Evolutionary conservation across 1,140 invertebrate genomes (phyloP).

Genomic region (Episyrphus balteatus): DNA sequence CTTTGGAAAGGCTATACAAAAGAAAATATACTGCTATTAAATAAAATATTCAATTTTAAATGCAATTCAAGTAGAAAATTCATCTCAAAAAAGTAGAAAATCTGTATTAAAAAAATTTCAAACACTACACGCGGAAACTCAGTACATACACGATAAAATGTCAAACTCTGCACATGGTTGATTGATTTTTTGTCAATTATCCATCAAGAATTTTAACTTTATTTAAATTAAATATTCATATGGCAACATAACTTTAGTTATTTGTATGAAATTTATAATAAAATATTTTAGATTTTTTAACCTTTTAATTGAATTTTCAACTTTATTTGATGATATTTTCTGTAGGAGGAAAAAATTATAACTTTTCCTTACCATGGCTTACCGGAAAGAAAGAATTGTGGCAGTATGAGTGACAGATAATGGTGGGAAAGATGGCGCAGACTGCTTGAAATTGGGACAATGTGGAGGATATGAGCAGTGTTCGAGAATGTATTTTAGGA

Average conservation of each 20-base stretch:
- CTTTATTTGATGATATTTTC: slow-evolving; percentile 1
- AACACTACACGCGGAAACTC: background rate
- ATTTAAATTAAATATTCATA: background rate
- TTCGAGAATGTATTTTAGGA: background rate
- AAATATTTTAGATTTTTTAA: slow-evolving; percentile 1
- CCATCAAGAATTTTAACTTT: background rate
- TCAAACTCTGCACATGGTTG: slow-evolving; percentile 1
- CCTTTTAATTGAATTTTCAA: slow-evolving; percentile 4
- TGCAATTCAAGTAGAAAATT: background rate
- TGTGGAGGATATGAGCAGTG: background rate
- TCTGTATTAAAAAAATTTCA: background rate
- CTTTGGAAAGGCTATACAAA: slow-evolving; percentile 74
- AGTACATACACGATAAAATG: background rate
- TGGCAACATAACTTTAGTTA: background rate
- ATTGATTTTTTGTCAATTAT: background rate
- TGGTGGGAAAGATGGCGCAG: background rate
- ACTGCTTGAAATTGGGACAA: background rate
- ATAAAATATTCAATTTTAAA: background rate
- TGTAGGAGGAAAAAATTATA: slow-evolving; percentile 2
- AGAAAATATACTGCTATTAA: background rate
- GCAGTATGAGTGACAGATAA: background rate
- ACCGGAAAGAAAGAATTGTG: slow-evolving; percentile 15
- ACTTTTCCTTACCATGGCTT: slow-evolving; percentile 10
- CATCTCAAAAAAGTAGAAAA: background rate
- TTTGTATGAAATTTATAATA: background rate